A percentile compares a stretch with the other conserved stretches of the same genome.
These are phyloP conservation scores for Heliothis peltigera DNA, from an alignment of 2,888 invertebrate species.

Conservation along the genomic window DNA sequence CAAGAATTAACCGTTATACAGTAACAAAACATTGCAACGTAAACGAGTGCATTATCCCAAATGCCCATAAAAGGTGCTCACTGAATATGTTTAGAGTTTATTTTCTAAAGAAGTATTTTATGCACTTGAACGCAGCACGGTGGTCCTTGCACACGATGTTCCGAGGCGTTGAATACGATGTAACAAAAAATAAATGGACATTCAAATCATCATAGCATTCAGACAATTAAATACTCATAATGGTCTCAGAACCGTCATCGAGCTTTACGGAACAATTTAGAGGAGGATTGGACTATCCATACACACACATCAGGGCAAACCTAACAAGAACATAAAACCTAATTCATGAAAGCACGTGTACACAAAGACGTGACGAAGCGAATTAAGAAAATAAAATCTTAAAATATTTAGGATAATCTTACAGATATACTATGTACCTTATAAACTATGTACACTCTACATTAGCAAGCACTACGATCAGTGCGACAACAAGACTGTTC, in stretches of 20 bases:
- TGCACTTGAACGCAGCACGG: constrained; percentile 31
- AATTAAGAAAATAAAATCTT: constrained; percentile 8
- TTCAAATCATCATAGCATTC: constrained; percentile 1
- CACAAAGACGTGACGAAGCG: constrained; percentile 2
- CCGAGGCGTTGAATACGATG: constrained; percentile 1
- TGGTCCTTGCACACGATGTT: constrained; percentile 21
- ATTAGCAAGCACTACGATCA: constrained; percentile 15
- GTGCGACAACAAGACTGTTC: constrained; percentile 34
- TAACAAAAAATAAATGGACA: constrained; percentile 9
- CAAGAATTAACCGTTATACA: constrained; percentile 67
- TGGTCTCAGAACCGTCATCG: constrained; percentile 2
- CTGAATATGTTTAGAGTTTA: constrained; percentile 66
- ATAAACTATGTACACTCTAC: too few species aligned
- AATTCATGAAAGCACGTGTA: constrained; percentile 24
- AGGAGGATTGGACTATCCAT: constrained; percentile 21
- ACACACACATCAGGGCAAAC: constrained; percentile 33
- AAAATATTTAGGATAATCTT: too few species aligned
- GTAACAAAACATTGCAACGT: constrained; percentile 72
- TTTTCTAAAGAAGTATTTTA: constrained; percentile 60
- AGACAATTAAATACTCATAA: constrained; percentile 5
- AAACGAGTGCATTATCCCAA: constrained; percentile 78
- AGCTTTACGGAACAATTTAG: constrained; percentile 16
- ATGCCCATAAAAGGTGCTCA: constrained; percentile 71
- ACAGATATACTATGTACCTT: too few species aligned
- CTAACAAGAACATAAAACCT: constrained; percentile 20